A percentile compares a stretch with the other conserved stretches of the same genome.
Evolutionary conservation across 2,888 invertebrate species (phyloP).

Genomic region (Syrista parreyssii): DNA sequence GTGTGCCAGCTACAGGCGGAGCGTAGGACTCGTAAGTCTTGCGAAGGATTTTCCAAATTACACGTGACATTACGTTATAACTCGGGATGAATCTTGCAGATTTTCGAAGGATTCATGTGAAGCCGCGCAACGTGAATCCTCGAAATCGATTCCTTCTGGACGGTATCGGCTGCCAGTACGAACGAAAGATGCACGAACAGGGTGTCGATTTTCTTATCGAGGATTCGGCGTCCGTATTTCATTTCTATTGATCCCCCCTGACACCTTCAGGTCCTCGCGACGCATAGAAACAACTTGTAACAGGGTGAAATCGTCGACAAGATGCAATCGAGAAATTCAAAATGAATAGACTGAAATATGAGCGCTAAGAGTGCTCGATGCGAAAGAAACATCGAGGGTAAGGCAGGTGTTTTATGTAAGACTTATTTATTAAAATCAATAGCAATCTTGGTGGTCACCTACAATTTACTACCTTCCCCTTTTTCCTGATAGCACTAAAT

Average conservation of each 20-base stretch:
- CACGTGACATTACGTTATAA: background rate
- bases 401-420: background rate
- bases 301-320: background rate
- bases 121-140: conserved; percentile 57
- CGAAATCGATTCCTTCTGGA: conserved; percentile 55
- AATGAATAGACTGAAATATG: background rate
- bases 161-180: conserved; percentile 57
- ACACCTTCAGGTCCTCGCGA: background rate
- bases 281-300: background rate
- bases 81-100: conserved; percentile 27
- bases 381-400: background rate
- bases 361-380: background rate
- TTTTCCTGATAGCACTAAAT: background rate
- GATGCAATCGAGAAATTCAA: background rate
- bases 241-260: conserved; percentile 39
- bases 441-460: background rate
- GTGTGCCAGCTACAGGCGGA: conserved; percentile 59
- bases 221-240: conserved; percentile 50
- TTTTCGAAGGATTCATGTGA: conserved; percentile 59
- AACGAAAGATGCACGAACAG: conserved; percentile 54
- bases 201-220: conserved; percentile 63
- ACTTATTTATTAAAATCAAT: background rate
- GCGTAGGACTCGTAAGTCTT: conserved; percentile 53
- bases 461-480: background rate
- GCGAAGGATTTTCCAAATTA: background rate